Conservation (phyloP, 2,888 invertebrate genomes). For the Idaea dimidiata region DNA sequence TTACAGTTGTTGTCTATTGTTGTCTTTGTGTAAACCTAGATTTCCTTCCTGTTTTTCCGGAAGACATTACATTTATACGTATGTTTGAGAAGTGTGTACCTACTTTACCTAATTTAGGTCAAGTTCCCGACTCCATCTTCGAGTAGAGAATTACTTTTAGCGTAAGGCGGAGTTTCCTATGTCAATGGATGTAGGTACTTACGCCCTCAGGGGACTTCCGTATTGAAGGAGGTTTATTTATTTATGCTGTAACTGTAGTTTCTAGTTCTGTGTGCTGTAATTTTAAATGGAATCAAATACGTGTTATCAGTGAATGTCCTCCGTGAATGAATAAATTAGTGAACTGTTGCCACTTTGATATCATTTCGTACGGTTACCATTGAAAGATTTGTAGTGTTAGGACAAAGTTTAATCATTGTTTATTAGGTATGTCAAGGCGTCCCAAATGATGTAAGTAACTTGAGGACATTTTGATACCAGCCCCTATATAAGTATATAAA, state of each 20-base stretch:
- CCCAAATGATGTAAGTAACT: constrained; percentile 31
- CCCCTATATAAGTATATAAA: constrained; percentile 74
- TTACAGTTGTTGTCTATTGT: neutral
- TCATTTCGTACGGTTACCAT: constrained; percentile 12
- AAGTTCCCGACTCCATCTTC: neutral
- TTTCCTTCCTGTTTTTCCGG: neutral
- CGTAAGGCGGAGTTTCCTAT: too few relatives aligned
- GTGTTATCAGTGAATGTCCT: constrained; percentile 1
- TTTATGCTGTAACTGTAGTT: neutral
- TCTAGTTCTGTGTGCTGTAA: neutral
- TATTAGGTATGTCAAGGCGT: constrained; percentile 54
- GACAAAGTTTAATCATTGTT: neutral
- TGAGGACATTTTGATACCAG: constrained; percentile 55
- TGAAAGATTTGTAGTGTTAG: constrained; percentile 6
- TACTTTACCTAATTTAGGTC: neutral
- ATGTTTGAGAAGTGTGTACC: neutral
- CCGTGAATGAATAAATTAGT: constrained; percentile 5
- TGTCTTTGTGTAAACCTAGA: neutral
- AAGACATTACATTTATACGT: neutral
- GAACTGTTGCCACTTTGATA: neutral
- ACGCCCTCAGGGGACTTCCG: neutral
- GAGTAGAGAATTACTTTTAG: neutral
- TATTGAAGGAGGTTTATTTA: neutral
- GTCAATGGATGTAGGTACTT: neutral
- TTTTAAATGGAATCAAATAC: constrained; percentile 1